Evolutionary conservation across 2,113 vertebrate species (phyloP), one percentile per base, ranked within the genome.

Genomic region (Nothocercus julius): DNA sequence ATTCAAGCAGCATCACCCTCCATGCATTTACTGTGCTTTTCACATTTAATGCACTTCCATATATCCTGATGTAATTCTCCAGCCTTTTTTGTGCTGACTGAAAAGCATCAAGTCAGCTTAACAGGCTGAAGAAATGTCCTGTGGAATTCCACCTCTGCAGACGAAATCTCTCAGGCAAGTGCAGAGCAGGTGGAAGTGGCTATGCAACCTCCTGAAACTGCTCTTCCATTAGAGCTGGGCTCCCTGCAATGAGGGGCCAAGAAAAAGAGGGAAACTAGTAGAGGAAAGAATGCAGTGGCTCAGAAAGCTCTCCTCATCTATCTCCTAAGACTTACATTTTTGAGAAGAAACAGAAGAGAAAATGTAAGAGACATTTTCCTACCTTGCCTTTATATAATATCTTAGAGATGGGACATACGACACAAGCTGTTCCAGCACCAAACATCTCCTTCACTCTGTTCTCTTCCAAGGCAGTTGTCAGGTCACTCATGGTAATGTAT

Each of bases 371-470:
- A 34, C 16, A 64, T 53, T 27, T 61, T 69, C 97, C 98, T 90
- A 99, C 99, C 98, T 99, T 90, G 38, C 97, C 98, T 82, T 98
- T 95, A 97, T 99, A 99, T 12, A 99, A 88, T 47, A 99, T 95
- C 32, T 95, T 95, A 21, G 98, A 98, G 56, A 99, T 91, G 0
- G 98, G 98, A 67, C 98, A 98, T n/a, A 99, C 98, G 42, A 99
- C 7, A 5, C 98, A 99, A 72, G 99, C 99, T 4, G 99, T 99
- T 5, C 99, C 99, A 2, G 98, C 98, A 62, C 99, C 99, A 78
- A 99, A 99, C 98, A 99, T 97, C 97, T 99, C 99, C 97, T 96
- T 98, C 75, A 99, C 98, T 38, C 98, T 97, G 85, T 96, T 96
- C 74, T 98, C 97, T 81, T 98, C 96, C 94, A 99, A 86, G 30